Base-by-base conservation (phyloP, 1,140 invertebrate genomes). In the Scaptomyza pallida region DNA sequence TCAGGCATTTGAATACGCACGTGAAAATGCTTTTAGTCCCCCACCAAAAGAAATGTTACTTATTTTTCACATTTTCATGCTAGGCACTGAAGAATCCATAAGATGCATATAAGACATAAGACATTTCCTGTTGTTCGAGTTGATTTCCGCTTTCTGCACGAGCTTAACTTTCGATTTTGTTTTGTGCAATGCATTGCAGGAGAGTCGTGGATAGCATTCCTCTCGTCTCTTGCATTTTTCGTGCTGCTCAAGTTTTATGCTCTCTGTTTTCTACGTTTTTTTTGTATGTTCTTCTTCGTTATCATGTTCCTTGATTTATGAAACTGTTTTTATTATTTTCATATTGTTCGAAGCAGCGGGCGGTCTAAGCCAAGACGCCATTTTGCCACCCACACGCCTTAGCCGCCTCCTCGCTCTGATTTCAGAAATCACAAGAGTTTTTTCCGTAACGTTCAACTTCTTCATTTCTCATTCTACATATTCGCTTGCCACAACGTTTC, bases 291-390 rank as follows among this genome's bases (percentile, higher is more conserved):
- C 33, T 41, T 60, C 16, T 50, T 72, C 74, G 76, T 88, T 88
- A 86, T 89, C 78, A 88, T 82, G 88, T 88, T 45, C 45, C 45
- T 78, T 88, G 82, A 88, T 88, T 89, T 88, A 88, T 88, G 82
- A 75, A 88, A 88, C 82, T 88, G 82, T 88, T 88, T 88, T 88
- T 88, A 82, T 88, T 88, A 88, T 88, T 88, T 86, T 88, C 83
- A 81, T 86, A 86, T 86, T 86, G 81, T 88, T 80, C 78, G 30
- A 62, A 30, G 64, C 48, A 55, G 45, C 47, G 59, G 57, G 55
- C 13, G 61, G 74, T 45, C 57, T 48, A 57, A 56, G 52, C 55
- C 55, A 35, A 47, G 33, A 37, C 26, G 26, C 8, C 44, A 35
- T 37, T 2, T 5, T n/a, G 44, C 45, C 37, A 16, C 16, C 9